Conservation (phyloP, 2,888 invertebrate species). For the Sycophila texana region DNA sequence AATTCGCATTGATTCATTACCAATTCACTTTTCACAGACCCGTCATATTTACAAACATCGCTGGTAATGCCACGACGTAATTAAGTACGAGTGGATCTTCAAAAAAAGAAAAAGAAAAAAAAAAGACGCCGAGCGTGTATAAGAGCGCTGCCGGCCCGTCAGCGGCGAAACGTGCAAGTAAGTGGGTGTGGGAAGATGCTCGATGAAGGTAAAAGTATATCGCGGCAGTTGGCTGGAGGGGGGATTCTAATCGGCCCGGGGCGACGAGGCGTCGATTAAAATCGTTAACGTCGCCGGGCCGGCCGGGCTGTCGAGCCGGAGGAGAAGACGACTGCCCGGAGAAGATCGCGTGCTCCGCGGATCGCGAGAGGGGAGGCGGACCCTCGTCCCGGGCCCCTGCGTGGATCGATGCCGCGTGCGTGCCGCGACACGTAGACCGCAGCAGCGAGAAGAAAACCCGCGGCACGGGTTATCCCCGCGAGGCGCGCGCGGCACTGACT, state of each 20-base stretch:
- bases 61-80: too few relatives aligned
- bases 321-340: neutral
- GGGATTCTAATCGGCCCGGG: slow-evolving; percentile 19
- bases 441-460: slow-evolving; percentile 32
- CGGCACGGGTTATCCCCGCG: slow-evolving; percentile 17
- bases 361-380: neutral
- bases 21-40: too few relatives aligned
- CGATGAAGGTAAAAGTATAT: neutral
- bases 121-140: too few relatives aligned
- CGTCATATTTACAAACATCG: too few relatives aligned
- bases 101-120: too few relatives aligned
- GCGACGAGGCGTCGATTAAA: slow-evolving; percentile 17
- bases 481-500: slow-evolving; percentile 23
- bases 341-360: slow-evolving; percentile 30
- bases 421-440: neutral
- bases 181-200: too few relatives aligned
- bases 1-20: too few relatives aligned
- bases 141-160: too few relatives aligned
- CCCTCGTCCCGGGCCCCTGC: too few relatives aligned
- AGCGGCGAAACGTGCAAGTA: too few relatives aligned
- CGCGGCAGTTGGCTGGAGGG: neutral
- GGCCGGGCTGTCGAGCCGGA: neutral
- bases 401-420: slow-evolving; percentile 17
- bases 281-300: neutral
- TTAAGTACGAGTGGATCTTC: too few relatives aligned